phyloP scores from a whole-genome alignment of 2,113 vertebrate genomes.

The Mormoops blainvillei region DNA sequence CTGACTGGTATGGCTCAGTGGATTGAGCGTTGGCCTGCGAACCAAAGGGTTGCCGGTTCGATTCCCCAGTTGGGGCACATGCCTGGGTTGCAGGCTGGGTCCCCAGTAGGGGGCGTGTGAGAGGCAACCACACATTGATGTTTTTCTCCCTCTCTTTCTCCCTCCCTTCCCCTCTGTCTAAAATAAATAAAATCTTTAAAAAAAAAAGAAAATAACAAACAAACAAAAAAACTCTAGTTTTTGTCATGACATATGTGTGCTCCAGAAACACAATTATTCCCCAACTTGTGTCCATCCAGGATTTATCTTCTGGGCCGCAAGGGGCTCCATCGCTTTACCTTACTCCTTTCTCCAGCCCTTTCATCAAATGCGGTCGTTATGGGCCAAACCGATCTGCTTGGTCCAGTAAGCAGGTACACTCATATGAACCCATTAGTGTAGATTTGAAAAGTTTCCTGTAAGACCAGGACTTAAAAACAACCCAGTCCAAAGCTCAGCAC shows the following conservation, averaged over 20 bases:
- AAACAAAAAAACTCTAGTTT: too few species aligned
- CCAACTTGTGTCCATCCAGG: neutral
- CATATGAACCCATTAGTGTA: neutral
- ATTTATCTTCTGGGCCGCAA: neutral
- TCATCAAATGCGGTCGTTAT: fast-evolving
- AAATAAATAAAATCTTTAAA: too few species aligned
- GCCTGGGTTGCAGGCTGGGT: too few species aligned
- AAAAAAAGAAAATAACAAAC: too few species aligned
- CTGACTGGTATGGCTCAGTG: too few species aligned
- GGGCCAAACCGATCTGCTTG: neutral
- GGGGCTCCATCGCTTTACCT: neutral
- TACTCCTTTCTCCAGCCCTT: neutral
- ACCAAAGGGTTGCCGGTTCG: too few species aligned
- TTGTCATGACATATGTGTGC: neutral
- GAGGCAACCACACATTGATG: too few species aligned
- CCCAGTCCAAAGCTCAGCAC: neutral
- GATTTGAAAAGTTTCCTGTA: neutral
- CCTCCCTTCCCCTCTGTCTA: too few species aligned
- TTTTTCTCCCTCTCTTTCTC: too few species aligned
- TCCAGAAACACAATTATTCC: neutral
- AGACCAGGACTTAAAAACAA: neutral
- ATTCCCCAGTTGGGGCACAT: too few species aligned
- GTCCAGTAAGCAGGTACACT: neutral
- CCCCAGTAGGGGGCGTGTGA: too few species aligned
- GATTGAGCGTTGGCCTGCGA: too few species aligned